These are phyloP conservation scores for Blera fallax DNA, from an alignment of 2,888 invertebrate species.

Conservation along the genomic window DNA sequence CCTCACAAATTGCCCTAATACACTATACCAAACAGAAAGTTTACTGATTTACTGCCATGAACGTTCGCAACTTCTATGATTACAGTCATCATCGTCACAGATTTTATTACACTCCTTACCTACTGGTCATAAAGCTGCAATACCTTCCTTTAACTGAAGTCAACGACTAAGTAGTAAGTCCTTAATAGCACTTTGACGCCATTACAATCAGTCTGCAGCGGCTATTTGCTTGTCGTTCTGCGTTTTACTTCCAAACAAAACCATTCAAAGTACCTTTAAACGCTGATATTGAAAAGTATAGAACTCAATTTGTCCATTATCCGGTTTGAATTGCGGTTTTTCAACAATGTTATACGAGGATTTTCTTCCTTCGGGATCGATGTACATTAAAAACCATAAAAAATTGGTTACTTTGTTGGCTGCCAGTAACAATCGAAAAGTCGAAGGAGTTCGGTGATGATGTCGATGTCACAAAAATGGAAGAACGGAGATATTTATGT, in stretches of 20 bases:
- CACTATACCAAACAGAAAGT: no score
- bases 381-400: not conserved
- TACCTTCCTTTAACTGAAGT: not conserved
- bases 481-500: not conserved
- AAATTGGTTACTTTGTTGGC: conserved; percentile 14
- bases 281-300: not conserved
- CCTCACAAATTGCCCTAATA: no score
- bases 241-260: conserved; percentile 4
- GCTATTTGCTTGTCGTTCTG: conserved; percentile 6
- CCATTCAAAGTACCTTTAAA: not conserved
- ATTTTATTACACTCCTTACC: not conserved
- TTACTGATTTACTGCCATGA: not conserved
- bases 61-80: not conserved
- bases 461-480: not conserved
- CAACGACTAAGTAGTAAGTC: not conserved
- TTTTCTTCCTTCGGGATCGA: not conserved
- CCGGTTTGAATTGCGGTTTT: conserved; percentile 2
- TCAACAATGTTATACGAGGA: conserved; percentile 10
- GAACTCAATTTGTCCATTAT: not conserved
- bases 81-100: not conserved
- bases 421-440: not conserved
- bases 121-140: not conserved
- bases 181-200: conserved; percentile 14
- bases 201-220: conserved; percentile 16
- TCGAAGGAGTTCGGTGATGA: not conserved